Percentiles rank a stretch among this genome's conserved stretches.
phyloP scores from a whole-genome alignment of 2,888 invertebrate species.

The Neelides folsomi region DNA sequence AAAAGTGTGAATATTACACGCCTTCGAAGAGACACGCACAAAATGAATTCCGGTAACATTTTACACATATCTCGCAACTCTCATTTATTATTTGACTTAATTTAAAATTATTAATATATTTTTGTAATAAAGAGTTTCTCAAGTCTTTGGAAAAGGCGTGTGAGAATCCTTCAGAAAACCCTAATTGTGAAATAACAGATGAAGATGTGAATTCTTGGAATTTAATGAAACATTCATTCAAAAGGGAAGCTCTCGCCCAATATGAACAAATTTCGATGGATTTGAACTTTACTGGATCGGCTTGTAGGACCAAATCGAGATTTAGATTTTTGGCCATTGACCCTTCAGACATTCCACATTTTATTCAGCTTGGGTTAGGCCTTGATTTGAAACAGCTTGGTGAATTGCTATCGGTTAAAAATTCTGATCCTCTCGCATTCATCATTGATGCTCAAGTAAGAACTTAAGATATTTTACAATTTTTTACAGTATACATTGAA shows the following conservation, averaged over 20 bases:
- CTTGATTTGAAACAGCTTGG: not conserved
- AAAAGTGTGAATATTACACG: constrained; percentile 31
- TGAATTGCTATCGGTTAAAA: not conserved
- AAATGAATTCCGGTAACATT: constrained; percentile 26
- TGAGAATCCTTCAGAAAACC: not conserved
- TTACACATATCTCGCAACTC: not conserved
- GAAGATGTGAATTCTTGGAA: constrained; percentile 24
- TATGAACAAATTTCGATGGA: constrained; percentile 18
- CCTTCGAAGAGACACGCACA: constrained; percentile 24
- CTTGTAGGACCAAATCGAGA: constrained; percentile 20
- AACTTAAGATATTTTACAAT: not conserved
- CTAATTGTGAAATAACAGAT: constrained; percentile 13
- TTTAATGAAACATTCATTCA: constrained; percentile 13
- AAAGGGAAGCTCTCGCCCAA: constrained; percentile 20
- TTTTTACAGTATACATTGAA: too few species aligned
- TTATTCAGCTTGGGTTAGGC: constrained; percentile 23
- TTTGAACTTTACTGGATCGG: constrained; percentile 29
- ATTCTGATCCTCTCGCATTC: constrained; percentile 24
- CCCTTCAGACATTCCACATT: constrained; percentile 29
- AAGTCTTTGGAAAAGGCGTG: constrained; percentile 26
- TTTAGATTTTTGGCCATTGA: constrained; percentile 31
- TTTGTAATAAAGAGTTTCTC: constrained; percentile 22
- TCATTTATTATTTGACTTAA: not conserved
- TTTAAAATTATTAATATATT: not conserved
- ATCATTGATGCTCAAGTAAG: constrained; percentile 28